These are phyloP conservation scores for Podarcis raffonei DNA, from an alignment of 2,113 vertebrate species.

Conservation along the genomic window DNA sequence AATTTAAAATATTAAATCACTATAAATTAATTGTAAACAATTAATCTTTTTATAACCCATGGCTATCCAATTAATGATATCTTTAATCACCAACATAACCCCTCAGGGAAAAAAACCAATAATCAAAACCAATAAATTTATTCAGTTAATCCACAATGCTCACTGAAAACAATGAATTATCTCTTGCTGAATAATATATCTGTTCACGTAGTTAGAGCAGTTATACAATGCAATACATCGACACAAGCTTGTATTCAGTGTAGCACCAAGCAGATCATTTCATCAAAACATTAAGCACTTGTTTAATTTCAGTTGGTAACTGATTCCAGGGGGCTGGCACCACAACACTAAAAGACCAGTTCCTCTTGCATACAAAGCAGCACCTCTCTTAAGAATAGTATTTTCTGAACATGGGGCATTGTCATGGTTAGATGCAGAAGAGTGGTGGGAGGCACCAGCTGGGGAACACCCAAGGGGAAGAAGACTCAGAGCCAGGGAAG, in stretches of 20 bases:
- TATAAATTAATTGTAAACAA: background rate
- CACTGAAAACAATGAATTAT: background rate
- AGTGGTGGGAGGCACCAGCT: too few species aligned
- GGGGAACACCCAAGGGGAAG: too few species aligned
- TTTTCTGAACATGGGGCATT: too few species aligned
- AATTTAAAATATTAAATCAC: background rate
- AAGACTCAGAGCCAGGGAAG: too few species aligned
- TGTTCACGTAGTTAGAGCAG: background rate
- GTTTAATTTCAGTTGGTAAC: too few species aligned
- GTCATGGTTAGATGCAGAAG: too few species aligned
- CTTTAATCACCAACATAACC: background rate
- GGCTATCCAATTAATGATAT: background rate
- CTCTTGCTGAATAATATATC: constrained; percentile 32
- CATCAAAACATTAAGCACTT: background rate
- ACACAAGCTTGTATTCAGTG: background rate
- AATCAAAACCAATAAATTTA: background rate
- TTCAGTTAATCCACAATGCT: background rate
- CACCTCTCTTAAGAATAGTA: too few species aligned
- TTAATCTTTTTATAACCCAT: background rate
- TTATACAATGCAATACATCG: background rate
- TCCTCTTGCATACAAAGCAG: too few species aligned
- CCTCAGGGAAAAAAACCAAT: background rate
- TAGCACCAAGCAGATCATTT: background rate
- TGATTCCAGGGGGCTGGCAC: too few species aligned
- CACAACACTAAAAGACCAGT: too few species aligned